These are phyloP conservation scores for Phataginus tricuspis DNA, from an alignment of 2,797 vertebrate genomes.

Conservation along the genomic window DNA sequence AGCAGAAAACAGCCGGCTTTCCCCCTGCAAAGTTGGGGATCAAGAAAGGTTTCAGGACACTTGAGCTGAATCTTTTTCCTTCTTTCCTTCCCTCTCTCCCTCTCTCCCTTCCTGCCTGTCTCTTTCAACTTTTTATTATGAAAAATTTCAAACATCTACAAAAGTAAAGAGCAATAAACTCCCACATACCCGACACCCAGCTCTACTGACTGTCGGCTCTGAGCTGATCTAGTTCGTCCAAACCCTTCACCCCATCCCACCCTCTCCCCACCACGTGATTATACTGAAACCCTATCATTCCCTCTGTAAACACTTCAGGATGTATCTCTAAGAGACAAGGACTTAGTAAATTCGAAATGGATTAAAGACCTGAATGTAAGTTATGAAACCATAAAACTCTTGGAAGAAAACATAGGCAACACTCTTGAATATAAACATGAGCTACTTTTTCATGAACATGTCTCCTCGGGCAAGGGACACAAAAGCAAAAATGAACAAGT, in stretches of 20 bases:
- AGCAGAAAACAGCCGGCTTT: neutral
- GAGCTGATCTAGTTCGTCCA: neutral
- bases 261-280: neutral
- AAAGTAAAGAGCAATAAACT: neutral
- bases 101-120: neutral
- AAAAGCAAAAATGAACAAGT: no score
- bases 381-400: no score
- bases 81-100: neutral
- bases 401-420: no score
- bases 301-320: neutral
- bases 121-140: neutral
- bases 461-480: no score
- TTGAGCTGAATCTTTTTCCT: neutral
- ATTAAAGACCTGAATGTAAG: no score
- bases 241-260: fast-evolving
- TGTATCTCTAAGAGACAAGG: neutral
- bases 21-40: fast-evolving
- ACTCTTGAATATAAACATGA: no score
- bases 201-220: neutral
- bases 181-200: no score
- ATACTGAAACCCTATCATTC: neutral
- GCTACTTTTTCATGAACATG: no score
- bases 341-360: no score
- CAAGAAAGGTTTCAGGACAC: neutral
- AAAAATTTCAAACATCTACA: neutral